Conservation (phyloP, 2,797 vertebrate genomes). For the Capromys pilorides region DNA sequence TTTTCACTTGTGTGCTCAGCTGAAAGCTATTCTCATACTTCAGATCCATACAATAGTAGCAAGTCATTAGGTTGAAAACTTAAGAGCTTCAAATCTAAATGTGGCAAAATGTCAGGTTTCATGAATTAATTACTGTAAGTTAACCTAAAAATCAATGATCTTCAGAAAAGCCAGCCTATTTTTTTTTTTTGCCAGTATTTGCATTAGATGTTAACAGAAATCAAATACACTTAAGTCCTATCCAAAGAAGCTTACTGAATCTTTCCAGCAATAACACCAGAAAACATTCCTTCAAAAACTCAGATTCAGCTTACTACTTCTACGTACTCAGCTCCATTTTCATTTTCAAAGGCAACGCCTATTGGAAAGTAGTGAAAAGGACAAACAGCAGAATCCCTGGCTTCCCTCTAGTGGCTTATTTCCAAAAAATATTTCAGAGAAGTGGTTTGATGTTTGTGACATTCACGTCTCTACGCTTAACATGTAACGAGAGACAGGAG, state of each 20-base stretch:
- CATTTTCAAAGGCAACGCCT: slow-evolving; percentile 88
- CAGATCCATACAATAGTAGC: rapidly evolving
- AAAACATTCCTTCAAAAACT: slow-evolving; percentile 87
- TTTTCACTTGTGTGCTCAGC: too few relatives aligned
- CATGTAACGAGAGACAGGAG: slow-evolving; percentile 68
- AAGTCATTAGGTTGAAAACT: background rate
- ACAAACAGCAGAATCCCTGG: slow-evolving; percentile 79
- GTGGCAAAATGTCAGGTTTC: background rate
- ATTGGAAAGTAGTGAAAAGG: slow-evolving; percentile 87
- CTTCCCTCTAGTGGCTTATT: slow-evolving; percentile 87
- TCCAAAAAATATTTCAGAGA: slow-evolving; percentile 86
- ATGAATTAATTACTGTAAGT: background rate
- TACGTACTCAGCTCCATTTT: slow-evolving; percentile 90
- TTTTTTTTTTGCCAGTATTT: slow-evolving; percentile 80
- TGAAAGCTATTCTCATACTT: background rate
- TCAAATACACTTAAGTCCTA: slow-evolving; percentile 83
- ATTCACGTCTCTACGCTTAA: slow-evolving; percentile 88
- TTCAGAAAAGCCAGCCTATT: background rate
- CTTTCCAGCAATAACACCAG: slow-evolving; percentile 86
- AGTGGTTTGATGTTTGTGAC: slow-evolving; percentile 92
- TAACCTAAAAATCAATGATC: background rate
- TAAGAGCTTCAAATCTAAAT: background rate
- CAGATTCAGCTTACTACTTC: slow-evolving; percentile 92
- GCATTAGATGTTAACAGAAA: slow-evolving; percentile 87
- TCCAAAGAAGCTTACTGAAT: slow-evolving; percentile 86